Conservation (phyloP, 1,140 invertebrate genomes). For the Lasioglossum albipes region DNA sequence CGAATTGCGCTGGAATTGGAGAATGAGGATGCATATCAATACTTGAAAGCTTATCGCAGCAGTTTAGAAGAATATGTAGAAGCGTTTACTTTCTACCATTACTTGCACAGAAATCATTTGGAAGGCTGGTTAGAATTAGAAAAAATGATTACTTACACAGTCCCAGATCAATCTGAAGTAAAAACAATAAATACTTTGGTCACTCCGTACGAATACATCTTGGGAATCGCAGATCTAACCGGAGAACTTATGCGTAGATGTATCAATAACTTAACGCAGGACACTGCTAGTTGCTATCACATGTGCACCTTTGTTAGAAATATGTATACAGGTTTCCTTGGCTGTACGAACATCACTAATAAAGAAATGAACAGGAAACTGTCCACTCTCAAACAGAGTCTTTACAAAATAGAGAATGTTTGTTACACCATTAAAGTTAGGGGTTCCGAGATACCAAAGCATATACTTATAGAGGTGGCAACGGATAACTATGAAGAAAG, state of each 20-base stretch:
- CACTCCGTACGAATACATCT: constrained; percentile 86
- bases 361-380: constrained; percentile 88
- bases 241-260: constrained; percentile 94
- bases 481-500: constrained; percentile 75
- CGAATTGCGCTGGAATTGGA: constrained; percentile 87
- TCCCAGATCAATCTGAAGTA: constrained; percentile 45
- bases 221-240: constrained; percentile 93
- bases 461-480: constrained; percentile 83
- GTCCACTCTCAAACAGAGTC: constrained; percentile 85
- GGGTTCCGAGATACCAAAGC: constrained; percentile 88
- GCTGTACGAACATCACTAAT: constrained; percentile 79
- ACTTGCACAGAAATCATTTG: constrained; percentile 79
- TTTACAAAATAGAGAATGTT: constrained; percentile 91
- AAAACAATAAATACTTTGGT: constrained; percentile 72
- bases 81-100: constrained; percentile 89
- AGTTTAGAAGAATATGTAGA: constrained; percentile 95
- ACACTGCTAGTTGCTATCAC: constrained; percentile 87
- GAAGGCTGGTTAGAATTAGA: constrained; percentile 79
- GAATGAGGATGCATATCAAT: constrained; percentile 87
- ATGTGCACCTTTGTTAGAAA: constrained; percentile 87
- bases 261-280: constrained; percentile 90
- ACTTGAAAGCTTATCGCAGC: constrained; percentile 86
- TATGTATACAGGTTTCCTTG: constrained; percentile 87
- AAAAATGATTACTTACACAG: constrained; percentile 73
- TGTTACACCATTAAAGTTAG: constrained; percentile 91